Conservation (phyloP, 1,140 invertebrate species). For the Macrostomum lignano region DNA sequence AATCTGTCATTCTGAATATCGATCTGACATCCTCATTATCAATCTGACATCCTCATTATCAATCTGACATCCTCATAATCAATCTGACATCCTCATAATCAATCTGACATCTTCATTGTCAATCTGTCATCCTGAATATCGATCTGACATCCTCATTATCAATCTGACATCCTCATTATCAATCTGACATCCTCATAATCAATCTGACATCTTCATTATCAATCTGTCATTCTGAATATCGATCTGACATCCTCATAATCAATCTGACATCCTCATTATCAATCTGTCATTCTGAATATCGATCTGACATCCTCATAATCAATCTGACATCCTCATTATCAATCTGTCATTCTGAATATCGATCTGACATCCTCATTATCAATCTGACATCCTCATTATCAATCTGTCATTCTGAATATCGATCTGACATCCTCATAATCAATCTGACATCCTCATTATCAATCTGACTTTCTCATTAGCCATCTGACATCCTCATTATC, state of each 20-base stretch:
- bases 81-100: background rate
- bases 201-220: background rate
- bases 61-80: background rate
- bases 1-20: constrained; percentile 6
- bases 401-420: constrained; percentile 6
- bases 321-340: background rate
- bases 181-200: constrained; percentile 6
- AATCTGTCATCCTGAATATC: background rate
- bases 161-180: background rate
- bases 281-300: constrained; percentile 6
- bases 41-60: background rate
- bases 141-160: background rate
- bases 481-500: background rate
- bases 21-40: background rate
- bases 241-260: background rate
- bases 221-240: background rate
- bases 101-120: background rate
- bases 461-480: background rate
- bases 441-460: background rate
- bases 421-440: too few relatives aligned
- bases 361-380: background rate
- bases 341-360: background rate
- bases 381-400: background rate
- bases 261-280: background rate
- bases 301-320: too few relatives aligned